Evolutionary conservation across 2,888 invertebrate genomes (phyloP).

Genomic region (Osmoderma eremita): DNA sequence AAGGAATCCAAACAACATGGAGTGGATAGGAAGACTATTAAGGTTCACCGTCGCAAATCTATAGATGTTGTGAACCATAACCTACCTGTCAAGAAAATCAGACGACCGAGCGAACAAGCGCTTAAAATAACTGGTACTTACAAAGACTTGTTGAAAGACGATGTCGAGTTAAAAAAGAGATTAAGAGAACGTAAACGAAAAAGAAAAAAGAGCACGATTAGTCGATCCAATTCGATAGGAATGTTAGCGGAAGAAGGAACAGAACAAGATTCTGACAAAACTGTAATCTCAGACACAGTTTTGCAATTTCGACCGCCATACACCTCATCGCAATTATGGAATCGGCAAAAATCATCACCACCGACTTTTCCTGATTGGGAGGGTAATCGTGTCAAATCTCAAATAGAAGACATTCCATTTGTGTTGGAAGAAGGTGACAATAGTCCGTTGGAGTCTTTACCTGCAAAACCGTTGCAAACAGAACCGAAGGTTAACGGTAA

Average conservation of each 20-base stretch:
- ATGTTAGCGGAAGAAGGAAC: slow-evolving; percentile 50
- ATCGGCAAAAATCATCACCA: slow-evolving; percentile 49
- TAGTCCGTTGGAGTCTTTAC: slow-evolving; percentile 56
- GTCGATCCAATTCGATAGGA: slow-evolving; percentile 53
- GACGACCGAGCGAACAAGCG: slow-evolving; percentile 81
- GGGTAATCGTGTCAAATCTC: slow-evolving; percentile 43
- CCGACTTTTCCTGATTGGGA: slow-evolving; percentile 51
- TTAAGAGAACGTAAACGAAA: slow-evolving; percentile 59
- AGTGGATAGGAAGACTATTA: slow-evolving; percentile 51
- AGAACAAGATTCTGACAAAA: slow-evolving; percentile 42
- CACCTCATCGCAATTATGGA: slow-evolving; percentile 46
- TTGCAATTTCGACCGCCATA: slow-evolving; percentile 43
- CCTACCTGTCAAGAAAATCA: slow-evolving; percentile 68
- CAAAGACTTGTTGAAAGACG: slow-evolving; percentile 68
- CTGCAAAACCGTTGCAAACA: slow-evolving; percentile 45
- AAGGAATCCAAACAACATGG: slow-evolving; percentile 69
- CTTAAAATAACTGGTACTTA: slow-evolving; percentile 70
- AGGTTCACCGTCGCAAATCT: slow-evolving; percentile 68
- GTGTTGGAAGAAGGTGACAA: slow-evolving; percentile 61
- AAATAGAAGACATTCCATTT: slow-evolving; percentile 58
- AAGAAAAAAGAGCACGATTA: slow-evolving; percentile 48
- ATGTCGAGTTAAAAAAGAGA: slow-evolving; percentile 59
- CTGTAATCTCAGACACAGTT: slow-evolving; percentile 40
- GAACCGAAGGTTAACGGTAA: slow-evolving; percentile 44
- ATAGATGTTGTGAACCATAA: slow-evolving; percentile 72